Evolutionary conservation across 1,140 invertebrate genomes (phyloP).

Genomic region (Drosophila kanapiae): DNA sequence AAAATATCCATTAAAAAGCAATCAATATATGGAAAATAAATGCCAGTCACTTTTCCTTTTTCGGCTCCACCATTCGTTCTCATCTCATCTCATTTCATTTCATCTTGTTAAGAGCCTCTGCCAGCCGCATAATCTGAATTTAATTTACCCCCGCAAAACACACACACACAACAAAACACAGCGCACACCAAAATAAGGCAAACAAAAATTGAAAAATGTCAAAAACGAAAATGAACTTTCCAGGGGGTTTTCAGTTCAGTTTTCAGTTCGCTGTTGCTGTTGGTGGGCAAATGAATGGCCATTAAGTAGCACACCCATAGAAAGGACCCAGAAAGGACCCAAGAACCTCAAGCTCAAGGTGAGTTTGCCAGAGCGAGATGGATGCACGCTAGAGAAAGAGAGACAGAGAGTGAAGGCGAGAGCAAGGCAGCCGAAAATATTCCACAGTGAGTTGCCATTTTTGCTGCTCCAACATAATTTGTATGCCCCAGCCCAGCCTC

Average conservation of each 20-base stretch:
- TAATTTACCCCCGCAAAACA: slow-evolving; percentile 66
- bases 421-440: slow-evolving; percentile 39
- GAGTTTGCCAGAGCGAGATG: slow-evolving; percentile 38
- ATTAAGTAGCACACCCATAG: slow-evolving; percentile 60
- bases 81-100: slow-evolving; percentile 45
- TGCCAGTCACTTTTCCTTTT: slow-evolving; percentile 67
- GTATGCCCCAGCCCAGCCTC: slow-evolving; percentile 39
- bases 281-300: slow-evolving; percentile 49
- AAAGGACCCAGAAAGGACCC: slow-evolving; percentile 21
- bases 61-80: slow-evolving; percentile 36
- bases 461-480: slow-evolving; percentile 67
- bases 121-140: slow-evolving; percentile 67
- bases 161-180: slow-evolving; percentile 32
- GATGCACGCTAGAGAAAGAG: background rate
- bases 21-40: slow-evolving; percentile 82
- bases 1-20: slow-evolving; percentile 81
- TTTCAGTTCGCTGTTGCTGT: slow-evolving; percentile 2
- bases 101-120: slow-evolving; percentile 71
- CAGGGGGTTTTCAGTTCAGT: slow-evolving; percentile 41
- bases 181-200: slow-evolving; percentile 15
- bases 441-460: slow-evolving; percentile 75
- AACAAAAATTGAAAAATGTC: slow-evolving; percentile 77
- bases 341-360: slow-evolving; percentile 53
- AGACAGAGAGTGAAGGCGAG: background rate
- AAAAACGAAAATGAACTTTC: slow-evolving; percentile 73